Percentiles rank a stretch among this genome's conserved stretches.
phyloP scores from a whole-genome alignment of 1,140 invertebrate genomes.

The Callitettix versicolor region DNA sequence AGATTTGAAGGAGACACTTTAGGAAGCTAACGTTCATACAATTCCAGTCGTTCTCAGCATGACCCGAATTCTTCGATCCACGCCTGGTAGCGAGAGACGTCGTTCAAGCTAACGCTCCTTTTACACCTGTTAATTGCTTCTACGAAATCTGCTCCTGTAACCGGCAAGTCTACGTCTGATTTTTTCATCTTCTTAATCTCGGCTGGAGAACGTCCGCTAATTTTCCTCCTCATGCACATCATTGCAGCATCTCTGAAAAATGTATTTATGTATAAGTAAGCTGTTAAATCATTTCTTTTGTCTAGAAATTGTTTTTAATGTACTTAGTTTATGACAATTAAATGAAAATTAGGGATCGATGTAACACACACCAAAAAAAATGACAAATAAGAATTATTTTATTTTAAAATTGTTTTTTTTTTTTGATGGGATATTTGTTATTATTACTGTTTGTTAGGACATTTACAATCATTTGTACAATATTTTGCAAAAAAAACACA shows the following conservation, averaged over 20 bases:
- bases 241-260: conserved; percentile 50
- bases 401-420: too few species aligned
- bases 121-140: conserved; percentile 80
- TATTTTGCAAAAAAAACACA: too few species aligned
- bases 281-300: too few species aligned
- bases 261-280: background rate
- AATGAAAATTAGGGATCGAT: background rate
- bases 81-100: conserved; percentile 91
- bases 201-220: conserved; percentile 46
- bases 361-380: too few species aligned
- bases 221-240: conserved; percentile 55
- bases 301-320: background rate
- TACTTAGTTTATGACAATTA: background rate
- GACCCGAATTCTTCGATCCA: conserved; percentile 98
- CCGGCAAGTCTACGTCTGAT: conserved; percentile 48
- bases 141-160: conserved; percentile 45
- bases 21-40: too few species aligned
- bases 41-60: conserved; percentile 39
- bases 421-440: too few species aligned
- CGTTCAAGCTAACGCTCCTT: conserved; percentile 90
- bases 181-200: conserved; percentile 51
- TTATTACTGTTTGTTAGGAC: too few species aligned
- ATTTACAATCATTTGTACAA: too few species aligned
- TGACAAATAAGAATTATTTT: too few species aligned
- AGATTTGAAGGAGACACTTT: too few species aligned